Evolutionary conservation across 2,888 invertebrate genomes (phyloP).

Genomic region (Chouioia cunea): DNA sequence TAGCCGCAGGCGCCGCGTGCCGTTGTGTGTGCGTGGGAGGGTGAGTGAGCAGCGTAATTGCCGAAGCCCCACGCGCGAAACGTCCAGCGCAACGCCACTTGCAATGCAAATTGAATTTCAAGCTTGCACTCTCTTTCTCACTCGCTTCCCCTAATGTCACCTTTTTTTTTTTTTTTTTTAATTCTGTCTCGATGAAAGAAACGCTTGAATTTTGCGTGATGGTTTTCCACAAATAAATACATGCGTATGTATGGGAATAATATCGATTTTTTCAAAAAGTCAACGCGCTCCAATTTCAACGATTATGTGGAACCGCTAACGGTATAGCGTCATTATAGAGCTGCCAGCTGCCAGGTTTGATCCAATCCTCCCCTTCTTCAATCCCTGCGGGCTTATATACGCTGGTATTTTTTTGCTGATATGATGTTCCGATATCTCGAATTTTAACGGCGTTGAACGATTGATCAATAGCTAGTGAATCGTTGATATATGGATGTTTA

Average conservation of each 20-base stretch:
- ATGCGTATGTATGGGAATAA: background rate
- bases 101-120: constrained; percentile 46
- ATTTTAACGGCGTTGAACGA: no score
- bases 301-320: background rate
- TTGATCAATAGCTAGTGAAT: no score
- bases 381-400: no score
- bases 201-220: constrained; percentile 7
- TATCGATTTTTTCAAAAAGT: no score
- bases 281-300: background rate
- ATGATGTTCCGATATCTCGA: no score
- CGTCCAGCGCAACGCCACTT: constrained; percentile 29
- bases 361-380: no score
- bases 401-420: no score
- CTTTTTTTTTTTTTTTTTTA: background rate
- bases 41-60: constrained; percentile 38
- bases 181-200: background rate
- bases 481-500: no score
- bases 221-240: constrained; percentile 1
- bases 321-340: no score
- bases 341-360: no score
- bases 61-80: constrained; percentile 18
- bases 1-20: constrained; percentile 4
- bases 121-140: constrained; percentile 17
- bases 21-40: background rate
- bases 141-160: constrained; percentile 19